phyloP scores from a whole-genome alignment of 2,113 vertebrate species.

The Thalassoma bifasciatum region DNA sequence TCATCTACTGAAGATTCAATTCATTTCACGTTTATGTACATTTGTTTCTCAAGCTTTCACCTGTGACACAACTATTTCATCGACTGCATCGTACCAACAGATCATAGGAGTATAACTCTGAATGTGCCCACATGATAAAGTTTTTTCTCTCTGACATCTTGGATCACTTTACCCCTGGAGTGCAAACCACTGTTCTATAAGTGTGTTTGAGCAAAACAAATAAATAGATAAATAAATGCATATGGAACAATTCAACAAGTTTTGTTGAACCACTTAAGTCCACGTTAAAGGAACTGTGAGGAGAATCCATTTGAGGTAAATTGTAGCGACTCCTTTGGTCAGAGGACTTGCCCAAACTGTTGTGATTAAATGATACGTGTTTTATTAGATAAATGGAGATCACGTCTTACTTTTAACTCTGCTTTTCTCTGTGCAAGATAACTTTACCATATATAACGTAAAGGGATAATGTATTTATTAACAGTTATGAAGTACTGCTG shows the following conservation, averaged over 20 bases:
- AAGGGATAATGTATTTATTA: no score
- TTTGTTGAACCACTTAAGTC: conserved; percentile 59
- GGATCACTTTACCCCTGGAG: conserved; percentile 8
- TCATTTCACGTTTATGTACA: conserved; percentile 65
- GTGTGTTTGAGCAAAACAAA: conserved; percentile 30
- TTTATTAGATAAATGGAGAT: no score
- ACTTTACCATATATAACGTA: no score
- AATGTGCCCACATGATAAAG: conserved; percentile 16
- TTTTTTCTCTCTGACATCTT: conserved; percentile 27
- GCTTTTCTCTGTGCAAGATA: no score
- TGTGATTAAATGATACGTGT: no score
- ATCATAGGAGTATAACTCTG: neutral
- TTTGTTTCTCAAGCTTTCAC: conserved; percentile 39
- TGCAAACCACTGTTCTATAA: conserved; percentile 15
- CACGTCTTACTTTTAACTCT: no score
- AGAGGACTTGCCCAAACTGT: no score
- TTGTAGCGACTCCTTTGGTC: no score
- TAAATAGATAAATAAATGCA: conserved; percentile 4
- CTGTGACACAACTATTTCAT: conserved; percentile 41
- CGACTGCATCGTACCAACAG: conserved; percentile 30
- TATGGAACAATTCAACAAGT: conserved; percentile 15
- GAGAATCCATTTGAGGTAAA: no score
- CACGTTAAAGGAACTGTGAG: no score
- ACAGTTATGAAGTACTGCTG: no score
- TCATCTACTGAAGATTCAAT: conserved; percentile 56